phyloP scores from a whole-genome alignment of 2,888 invertebrate species.

The Tipula vernalis region DNA sequence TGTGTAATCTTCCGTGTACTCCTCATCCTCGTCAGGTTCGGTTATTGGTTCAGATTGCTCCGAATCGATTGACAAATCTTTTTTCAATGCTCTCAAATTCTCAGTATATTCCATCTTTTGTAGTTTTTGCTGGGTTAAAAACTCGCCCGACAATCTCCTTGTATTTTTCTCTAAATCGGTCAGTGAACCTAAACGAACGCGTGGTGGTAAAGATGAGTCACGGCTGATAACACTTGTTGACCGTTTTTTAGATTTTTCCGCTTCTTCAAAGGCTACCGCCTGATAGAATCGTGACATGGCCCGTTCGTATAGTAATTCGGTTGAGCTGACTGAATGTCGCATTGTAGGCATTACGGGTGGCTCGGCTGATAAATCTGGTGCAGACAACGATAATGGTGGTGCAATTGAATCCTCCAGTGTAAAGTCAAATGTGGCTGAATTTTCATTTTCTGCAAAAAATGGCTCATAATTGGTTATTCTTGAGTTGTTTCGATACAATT shows the following conservation, averaged over 20 bases:
- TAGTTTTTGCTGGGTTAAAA: constrained; percentile 23
- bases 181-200: constrained; percentile 40
- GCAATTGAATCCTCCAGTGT: constrained; percentile 53
- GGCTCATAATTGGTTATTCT: neutral
- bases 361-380: constrained; percentile 61
- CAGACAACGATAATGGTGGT: constrained; percentile 67
- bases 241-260: constrained; percentile 37
- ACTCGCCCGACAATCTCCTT: constrained; percentile 39
- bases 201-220: constrained; percentile 21
- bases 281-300: constrained; percentile 73
- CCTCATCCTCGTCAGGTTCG: constrained; percentile 25
- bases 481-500: neutral
- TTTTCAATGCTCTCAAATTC: constrained; percentile 25
- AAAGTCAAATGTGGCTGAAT: constrained; percentile 43
- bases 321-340: constrained; percentile 65
- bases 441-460: constrained; percentile 28
- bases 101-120: constrained; percentile 17
- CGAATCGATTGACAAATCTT: constrained; percentile 20
- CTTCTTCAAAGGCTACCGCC: constrained; percentile 62
- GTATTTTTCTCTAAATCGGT: constrained; percentile 39
- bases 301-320: constrained; percentile 67
- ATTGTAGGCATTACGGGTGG: constrained; percentile 44
- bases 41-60: constrained; percentile 30
- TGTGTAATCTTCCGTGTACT: constrained; percentile 38
- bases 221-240: constrained; percentile 14